Evolutionary conservation across 2,797 vertebrate species (phyloP), one percentile per base, ranked within the genome.

Genomic region (Premnoplex brunnescens): DNA sequence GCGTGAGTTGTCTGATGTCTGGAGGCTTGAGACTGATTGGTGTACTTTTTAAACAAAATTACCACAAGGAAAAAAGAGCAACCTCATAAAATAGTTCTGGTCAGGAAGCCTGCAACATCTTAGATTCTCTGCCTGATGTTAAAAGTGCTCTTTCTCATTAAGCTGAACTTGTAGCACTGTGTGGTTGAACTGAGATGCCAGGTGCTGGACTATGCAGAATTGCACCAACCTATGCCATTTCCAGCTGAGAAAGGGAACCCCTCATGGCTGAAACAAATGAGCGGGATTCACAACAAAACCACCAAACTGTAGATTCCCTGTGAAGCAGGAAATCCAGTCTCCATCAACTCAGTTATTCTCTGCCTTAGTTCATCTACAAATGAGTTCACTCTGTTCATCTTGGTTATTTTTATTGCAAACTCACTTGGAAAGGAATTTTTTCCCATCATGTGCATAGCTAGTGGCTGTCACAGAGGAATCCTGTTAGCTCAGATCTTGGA

Each of bases 11-110:
- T 30, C 56, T 56, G 21, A 41, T 54, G 22, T 14, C 23, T 3
- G 0, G 32, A 73, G 0, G 2, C 5, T 3, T 15, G 39, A 21
- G 11, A 77, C 12, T 68, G 60, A 54, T 1, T 36, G 9, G 10
- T 64, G 17, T n/a, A 32, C 7, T 37, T 88, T 64, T 46, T 3
- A 54, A 91, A 52, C 3, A 32, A 52, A 88, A 66, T 39, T 64
- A 46, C 10, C 24, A 28, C 12, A n/a, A 49, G 9, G 3, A 0
- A 36, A 56, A 79, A 69, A 32, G 6, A 75, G 7, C 4, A 74
- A 3, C 14, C 54, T 44, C 0, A 0, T 67, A 30, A 59, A 87
- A 54, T 23, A 41, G 6, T 49, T 80, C 44, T 77, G 16, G 1
- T 86, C 24, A 36, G 36, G 28, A 86, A 59, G 9, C 11, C 63